phyloP scores from a whole-genome alignment of 1,140 invertebrate species.

The Ostrea edulis region DNA sequence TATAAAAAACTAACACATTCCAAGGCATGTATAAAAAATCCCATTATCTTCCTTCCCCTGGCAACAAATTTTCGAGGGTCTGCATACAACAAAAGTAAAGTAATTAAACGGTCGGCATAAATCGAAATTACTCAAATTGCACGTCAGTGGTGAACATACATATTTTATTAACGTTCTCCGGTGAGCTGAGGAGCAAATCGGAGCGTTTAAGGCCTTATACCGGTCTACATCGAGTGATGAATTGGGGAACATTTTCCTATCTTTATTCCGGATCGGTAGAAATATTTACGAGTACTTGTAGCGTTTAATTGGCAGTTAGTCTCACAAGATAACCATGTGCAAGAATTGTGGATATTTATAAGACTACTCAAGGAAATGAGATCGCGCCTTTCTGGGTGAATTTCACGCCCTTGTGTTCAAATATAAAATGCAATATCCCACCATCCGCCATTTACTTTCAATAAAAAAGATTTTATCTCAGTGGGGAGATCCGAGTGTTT shows the following conservation, averaged over 20 bases:
- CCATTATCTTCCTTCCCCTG: neutral
- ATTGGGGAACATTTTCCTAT: constrained; percentile 18
- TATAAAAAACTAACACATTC: too few species aligned
- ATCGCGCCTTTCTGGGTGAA: constrained; percentile 33
- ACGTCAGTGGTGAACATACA: constrained; percentile 15
- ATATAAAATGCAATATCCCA: constrained; percentile 33
- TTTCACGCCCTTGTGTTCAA: constrained; percentile 27
- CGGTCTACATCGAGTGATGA: neutral
- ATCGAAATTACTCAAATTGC: constrained; percentile 30
- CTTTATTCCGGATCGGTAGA: constrained; percentile 22
- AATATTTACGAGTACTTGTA: constrained; percentile 29
- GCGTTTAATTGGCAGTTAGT: constrained; percentile 36
- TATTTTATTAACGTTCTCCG: neutral
- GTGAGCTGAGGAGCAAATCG: neutral
- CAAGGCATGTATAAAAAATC: neutral
- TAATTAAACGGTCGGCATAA: neutral
- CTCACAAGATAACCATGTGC: constrained; percentile 1
- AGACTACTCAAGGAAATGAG: constrained; percentile 30
- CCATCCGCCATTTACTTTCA: constrained; percentile 36
- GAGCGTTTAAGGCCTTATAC: neutral
- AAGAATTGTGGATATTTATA: constrained; percentile 35
- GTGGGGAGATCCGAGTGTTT: constrained; percentile 11
- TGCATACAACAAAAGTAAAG: constrained; percentile 3
- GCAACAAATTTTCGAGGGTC: neutral
- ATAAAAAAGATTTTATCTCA: constrained; percentile 29